Evolutionary conservation across 2,888 invertebrate species (phyloP).

Genomic region (Conomelus anceps): DNA sequence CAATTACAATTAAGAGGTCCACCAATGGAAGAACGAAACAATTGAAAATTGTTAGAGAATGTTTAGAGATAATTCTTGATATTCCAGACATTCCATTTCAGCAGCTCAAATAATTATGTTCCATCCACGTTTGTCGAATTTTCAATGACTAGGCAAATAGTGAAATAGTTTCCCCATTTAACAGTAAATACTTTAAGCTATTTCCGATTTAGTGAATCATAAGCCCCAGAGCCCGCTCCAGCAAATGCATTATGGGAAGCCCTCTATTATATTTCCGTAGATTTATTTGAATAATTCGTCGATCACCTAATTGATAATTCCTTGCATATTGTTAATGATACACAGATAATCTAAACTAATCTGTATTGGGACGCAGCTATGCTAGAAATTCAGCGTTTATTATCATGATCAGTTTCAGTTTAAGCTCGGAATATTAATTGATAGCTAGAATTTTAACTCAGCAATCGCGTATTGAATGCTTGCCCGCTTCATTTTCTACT

Average conservation of each 20-base stretch:
- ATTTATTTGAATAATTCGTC: background rate
- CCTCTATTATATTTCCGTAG: background rate
- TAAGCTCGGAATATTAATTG: background rate
- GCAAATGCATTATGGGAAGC: background rate
- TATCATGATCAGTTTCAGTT: background rate
- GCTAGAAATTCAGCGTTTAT: background rate
- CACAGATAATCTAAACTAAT: background rate
- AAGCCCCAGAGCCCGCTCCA: background rate
- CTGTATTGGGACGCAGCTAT: background rate
- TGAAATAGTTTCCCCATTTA: background rate
- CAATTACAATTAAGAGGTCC: no score
- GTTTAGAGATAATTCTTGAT: background rate
- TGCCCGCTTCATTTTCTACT: no score
- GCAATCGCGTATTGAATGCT: background rate
- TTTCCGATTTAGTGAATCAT: background rate
- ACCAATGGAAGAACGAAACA: no score
- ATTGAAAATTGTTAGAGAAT: background rate
- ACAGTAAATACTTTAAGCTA: background rate
- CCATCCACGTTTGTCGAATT: background rate
- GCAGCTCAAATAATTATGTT: background rate
- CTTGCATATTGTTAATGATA: background rate
- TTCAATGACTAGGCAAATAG: background rate
- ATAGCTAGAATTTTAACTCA: background rate
- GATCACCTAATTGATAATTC: background rate
- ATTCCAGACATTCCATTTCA: background rate